A percentile compares a stretch with the other conserved stretches of the same genome.
Conservation (phyloP, 2,113 vertebrate species). For the Tapirus terrestris region DNA sequence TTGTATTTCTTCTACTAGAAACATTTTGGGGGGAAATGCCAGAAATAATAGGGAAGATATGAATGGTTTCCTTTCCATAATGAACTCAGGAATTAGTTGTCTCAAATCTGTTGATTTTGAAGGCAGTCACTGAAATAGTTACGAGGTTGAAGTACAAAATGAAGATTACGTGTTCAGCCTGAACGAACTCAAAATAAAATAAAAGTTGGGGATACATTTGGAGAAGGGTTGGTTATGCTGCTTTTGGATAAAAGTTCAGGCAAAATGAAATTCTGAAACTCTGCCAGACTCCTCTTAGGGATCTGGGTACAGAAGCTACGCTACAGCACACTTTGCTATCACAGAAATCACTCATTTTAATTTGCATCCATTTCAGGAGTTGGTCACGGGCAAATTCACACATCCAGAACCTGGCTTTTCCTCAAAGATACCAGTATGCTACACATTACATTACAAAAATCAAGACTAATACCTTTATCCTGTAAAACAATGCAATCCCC, state of each 20-base stretch:
- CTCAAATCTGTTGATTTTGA: background rate
- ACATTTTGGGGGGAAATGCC: background rate
- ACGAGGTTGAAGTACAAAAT: background rate
- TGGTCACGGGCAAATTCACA: conserved; percentile 85
- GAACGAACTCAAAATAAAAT: conserved; percentile 44
- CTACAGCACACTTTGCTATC: conserved; percentile 68
- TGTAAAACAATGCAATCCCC: conserved; percentile 84
- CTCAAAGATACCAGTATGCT: conserved; percentile 79
- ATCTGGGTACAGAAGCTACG: conserved; percentile 73
- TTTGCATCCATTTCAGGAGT: conserved; percentile 85
- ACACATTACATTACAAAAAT: conserved; percentile 79
- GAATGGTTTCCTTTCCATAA: background rate
- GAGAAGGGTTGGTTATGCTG: conserved; percentile 43
- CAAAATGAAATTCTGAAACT: conserved; percentile 58
- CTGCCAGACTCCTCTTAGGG: conserved; percentile 49
- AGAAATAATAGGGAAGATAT: background rate
- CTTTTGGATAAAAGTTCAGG: conserved; percentile 48
- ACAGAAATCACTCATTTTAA: conserved; percentile 78
- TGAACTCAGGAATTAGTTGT: background rate
- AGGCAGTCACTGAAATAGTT: background rate
- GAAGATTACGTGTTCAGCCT: background rate
- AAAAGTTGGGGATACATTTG: conserved; percentile 42
- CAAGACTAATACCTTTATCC: conserved; percentile 86
- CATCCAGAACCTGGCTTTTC: conserved; percentile 84
- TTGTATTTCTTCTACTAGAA: background rate